Conservation (phyloP, 2,113 vertebrate genomes). For the Gallinago paraguaiae region DNA sequence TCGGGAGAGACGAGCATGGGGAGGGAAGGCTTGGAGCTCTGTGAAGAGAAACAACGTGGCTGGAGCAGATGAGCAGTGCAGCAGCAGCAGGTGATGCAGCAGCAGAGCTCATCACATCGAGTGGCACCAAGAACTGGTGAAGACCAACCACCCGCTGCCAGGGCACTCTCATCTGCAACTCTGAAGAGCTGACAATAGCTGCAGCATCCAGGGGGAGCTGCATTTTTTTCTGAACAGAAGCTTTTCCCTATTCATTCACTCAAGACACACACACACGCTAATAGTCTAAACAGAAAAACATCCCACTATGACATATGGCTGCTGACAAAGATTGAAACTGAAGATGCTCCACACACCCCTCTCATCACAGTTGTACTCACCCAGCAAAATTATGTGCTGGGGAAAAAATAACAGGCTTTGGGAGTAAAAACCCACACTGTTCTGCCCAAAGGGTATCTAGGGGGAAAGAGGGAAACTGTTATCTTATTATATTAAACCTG, state of each 20-base stretch:
- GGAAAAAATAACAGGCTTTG: not conserved
- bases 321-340: not conserved
- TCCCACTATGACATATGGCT: not conserved
- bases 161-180: not conserved
- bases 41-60: not conserved
- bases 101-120: not conserved
- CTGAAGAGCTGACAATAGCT: not conserved
- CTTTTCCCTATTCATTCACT: not conserved
- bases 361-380: not conserved
- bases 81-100: not conserved
- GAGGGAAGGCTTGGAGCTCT: not conserved
- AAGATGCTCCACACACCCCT: not conserved
- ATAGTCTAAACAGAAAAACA: not conserved
- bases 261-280: not conserved
- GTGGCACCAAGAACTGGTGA: not conserved
- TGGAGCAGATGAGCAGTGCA: not conserved
- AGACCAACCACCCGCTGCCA: accelerated
- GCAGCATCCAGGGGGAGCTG: not conserved
- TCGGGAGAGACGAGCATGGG: accelerated
- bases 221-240: not conserved
- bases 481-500: not conserved
- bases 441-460: not conserved
- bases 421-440: not conserved
- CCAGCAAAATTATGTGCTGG: not conserved
- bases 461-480: not conserved